Conservation (phyloP, 2,113 vertebrate species). For the Kryptolebias marmoratus region DNA sequence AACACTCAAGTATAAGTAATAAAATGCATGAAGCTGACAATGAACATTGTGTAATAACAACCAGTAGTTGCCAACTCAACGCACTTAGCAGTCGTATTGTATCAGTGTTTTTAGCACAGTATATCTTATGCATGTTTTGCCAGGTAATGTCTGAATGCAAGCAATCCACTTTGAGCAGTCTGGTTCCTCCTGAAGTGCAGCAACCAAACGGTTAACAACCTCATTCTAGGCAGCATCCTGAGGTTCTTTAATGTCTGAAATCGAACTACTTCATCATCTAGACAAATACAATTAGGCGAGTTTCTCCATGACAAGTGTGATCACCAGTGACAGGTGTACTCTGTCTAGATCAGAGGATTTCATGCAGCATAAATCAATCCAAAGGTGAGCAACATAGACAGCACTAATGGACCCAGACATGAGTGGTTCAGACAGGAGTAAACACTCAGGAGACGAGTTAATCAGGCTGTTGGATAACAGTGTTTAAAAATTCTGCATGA, state of each 20-base stretch:
- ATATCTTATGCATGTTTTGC: neutral
- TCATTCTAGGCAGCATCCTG: conserved; percentile 22
- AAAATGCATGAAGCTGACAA: conserved; percentile 20
- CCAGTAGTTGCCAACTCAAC: conserved; percentile 7
- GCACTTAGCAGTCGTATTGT: neutral
- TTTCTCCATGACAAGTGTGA: conserved; percentile 65
- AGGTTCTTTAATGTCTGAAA: conserved; percentile 60
- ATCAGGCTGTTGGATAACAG: conserved; percentile 64
- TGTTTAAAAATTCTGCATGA: conserved; percentile 74
- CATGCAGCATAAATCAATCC: conserved; percentile 72
- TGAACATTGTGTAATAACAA: neutral
- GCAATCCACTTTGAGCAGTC: neutral
- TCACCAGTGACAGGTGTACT: conserved; percentile 66
- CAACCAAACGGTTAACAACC: conserved; percentile 36
- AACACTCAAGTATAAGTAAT: conserved; percentile 10
- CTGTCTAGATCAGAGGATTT: conserved; percentile 67
- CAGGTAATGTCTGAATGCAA: conserved; percentile 8
- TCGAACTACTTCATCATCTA: conserved; percentile 71
- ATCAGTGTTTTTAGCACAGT: neutral
- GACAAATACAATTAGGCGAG: conserved; percentile 67
- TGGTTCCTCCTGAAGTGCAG: conserved; percentile 12
- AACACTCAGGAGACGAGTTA: conserved; percentile 71
- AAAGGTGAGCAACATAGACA: conserved; percentile 49
- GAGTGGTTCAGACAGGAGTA: conserved; percentile 66
- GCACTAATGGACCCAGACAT: conserved; percentile 65